Percentiles rank a stretch among this genome's conserved stretches.
Conservation (phyloP, 2,113 vertebrate species). For the Montifringilla adamsi region DNA sequence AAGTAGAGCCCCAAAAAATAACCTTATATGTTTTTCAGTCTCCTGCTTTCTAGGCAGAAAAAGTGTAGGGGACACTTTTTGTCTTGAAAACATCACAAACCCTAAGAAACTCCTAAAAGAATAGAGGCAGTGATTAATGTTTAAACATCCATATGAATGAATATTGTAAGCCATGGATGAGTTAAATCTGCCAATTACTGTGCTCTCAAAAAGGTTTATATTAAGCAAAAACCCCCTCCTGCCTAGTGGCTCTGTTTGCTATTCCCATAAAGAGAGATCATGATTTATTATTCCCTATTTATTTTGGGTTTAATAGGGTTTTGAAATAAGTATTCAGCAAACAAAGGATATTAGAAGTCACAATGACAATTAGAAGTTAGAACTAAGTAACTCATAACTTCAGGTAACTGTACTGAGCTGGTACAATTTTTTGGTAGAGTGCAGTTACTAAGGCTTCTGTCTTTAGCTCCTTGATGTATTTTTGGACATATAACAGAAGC, state of each 20-base stretch:
- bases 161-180: background rate
- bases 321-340: background rate
- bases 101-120: background rate
- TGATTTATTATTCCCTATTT: background rate
- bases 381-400: background rate
- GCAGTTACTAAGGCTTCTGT: background rate
- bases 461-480: background rate
- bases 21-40: background rate
- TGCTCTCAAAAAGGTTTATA: background rate
- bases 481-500: background rate
- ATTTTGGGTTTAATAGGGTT: background rate
- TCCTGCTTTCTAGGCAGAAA: background rate
- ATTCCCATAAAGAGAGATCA: background rate
- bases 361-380: background rate
- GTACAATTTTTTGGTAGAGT: background rate
- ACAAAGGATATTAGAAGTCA: background rate
- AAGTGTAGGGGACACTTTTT: background rate
- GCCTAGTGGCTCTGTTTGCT: background rate
- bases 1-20: background rate
- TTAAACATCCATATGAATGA: background rate
- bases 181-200: background rate
- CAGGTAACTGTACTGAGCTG: background rate
- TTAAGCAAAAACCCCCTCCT: background rate
- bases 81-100: background rate
- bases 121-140: background rate